Conservation (phyloP, 2,888 invertebrate genomes). For the Noctua fimbriata region DNA sequence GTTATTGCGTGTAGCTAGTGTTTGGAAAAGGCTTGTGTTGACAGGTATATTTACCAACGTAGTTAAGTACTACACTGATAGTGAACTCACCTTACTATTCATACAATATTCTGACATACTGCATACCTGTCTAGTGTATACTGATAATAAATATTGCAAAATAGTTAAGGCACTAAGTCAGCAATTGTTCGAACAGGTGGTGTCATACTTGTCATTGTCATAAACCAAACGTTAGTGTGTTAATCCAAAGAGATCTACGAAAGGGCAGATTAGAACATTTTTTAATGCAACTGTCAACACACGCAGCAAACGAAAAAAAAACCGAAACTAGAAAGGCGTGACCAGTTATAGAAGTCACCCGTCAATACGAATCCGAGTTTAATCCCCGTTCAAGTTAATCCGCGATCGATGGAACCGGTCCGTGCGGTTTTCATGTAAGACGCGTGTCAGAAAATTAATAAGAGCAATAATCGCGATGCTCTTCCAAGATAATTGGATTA, state of each 20-base stretch:
- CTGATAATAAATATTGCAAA: slow-evolving; percentile 38
- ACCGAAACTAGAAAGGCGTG: not conserved
- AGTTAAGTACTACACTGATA: slow-evolving; percentile 25
- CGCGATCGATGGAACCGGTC: slow-evolving; percentile 36
- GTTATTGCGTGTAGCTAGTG: slow-evolving; percentile 21
- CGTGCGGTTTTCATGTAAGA: slow-evolving; percentile 48
- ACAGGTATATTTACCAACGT: not conserved
- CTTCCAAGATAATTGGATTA: slow-evolving; percentile 48
- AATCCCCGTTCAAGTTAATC: slow-evolving; percentile 50
- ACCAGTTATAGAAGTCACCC: slow-evolving; percentile 8
- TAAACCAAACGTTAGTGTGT: not conserved
- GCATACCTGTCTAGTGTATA: slow-evolving; percentile 7
- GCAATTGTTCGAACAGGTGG: slow-evolving; percentile 10
- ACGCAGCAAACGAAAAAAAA: not conserved
- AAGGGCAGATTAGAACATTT: slow-evolving; percentile 31
- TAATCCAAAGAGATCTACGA: slow-evolving; percentile 7
- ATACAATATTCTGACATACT: slow-evolving; percentile 3
- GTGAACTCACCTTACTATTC: slow-evolving; percentile 33
- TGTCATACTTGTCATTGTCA: not conserved
- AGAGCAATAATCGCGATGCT: slow-evolving; percentile 40
- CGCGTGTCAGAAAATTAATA: slow-evolving; percentile 45
- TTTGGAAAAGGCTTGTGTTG: slow-evolving; percentile 31
- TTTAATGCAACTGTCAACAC: not conserved
- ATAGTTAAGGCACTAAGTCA: slow-evolving; percentile 10
- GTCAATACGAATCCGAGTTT: slow-evolving; percentile 42